phyloP scores from a whole-genome alignment of 2,113 vertebrate genomes.

The Odobenus rosmarus region DNA sequence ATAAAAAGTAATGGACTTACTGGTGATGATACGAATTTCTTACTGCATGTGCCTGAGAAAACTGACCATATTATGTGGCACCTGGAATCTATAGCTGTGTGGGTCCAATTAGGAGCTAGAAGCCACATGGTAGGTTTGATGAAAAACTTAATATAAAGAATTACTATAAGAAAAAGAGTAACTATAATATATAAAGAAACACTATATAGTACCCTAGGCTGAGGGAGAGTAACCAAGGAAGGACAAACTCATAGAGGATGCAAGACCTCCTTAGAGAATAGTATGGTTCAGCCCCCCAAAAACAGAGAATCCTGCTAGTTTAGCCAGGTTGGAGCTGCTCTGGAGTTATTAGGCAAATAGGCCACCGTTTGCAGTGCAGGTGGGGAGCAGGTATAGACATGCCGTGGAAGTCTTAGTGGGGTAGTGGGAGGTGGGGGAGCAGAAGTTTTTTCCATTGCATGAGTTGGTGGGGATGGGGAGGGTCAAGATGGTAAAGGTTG shows the following conservation, averaged over 20 bases:
- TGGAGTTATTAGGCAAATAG: neutral
- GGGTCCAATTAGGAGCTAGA: neutral
- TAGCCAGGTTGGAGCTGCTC: neutral
- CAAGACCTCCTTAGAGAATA: neutral
- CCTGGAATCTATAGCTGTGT: neutral
- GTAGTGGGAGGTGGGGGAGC: neutral
- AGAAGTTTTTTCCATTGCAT: neutral
- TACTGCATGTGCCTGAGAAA: neutral
- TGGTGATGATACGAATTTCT: neutral
- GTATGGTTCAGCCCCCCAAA: neutral
- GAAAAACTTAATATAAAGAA: neutral
- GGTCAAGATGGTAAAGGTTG: neutral
- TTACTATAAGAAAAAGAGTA: neutral
- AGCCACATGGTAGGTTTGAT: neutral
- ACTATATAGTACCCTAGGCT: neutral
- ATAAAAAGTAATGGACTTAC: neutral
- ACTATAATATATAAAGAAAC: neutral
- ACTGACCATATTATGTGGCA: neutral
- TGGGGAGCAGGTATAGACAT: rapidly evolving
- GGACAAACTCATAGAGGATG: neutral
- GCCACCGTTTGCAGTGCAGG: neutral
- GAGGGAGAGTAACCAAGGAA: neutral
- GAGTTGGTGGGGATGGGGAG: neutral
- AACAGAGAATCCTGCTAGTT: neutral
- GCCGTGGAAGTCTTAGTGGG: neutral